A percentile compares a stretch with the other conserved stretches of the same genome.
Evolutionary conservation across 2,113 vertebrate genomes (phyloP).

Genomic region (Phyllopteryx taeniolatus): DNA sequence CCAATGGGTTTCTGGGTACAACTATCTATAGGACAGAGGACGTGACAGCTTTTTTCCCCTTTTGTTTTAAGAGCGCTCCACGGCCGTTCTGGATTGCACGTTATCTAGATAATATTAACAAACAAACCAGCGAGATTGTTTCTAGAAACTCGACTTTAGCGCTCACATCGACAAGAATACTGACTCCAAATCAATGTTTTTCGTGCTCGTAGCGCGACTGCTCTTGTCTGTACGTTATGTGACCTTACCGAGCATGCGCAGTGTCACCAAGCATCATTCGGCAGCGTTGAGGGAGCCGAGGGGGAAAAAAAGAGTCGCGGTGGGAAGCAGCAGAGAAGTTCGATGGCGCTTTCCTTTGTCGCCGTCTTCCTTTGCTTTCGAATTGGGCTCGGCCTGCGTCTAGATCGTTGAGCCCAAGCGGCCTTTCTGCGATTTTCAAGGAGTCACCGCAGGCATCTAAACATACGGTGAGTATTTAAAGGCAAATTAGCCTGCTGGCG

Average conservation of each 20-base stretch:
- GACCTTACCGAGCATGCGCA: slow-evolving; percentile 63
- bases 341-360: slow-evolving; percentile 52
- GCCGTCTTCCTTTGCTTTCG: slow-evolving; percentile 1
- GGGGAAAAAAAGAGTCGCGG: slow-evolving; percentile 45
- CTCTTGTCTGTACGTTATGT: slow-evolving; percentile 23
- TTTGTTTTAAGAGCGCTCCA: not conserved
- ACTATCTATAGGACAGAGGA: too few species aligned
- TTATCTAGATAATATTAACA: not conserved
- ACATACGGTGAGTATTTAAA: slow-evolving; percentile 53
- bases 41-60: not conserved
- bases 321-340: slow-evolving; percentile 55
- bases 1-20: too few species aligned
- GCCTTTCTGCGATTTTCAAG: not conserved
- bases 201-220: slow-evolving; percentile 20
- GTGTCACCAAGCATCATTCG: slow-evolving; percentile 26
- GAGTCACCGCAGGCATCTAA: not conserved
- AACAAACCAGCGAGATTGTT: not conserved
- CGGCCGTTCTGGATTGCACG: not conserved
- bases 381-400: not conserved
- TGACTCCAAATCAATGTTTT: not conserved
- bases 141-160: not conserved
- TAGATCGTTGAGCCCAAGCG: slow-evolving; percentile 3
- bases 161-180: not conserved
- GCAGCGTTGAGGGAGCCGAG: slow-evolving; percentile 42
- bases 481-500: slow-evolving; percentile 59